A percentile compares a stretch with the other conserved stretches of the same genome.
Conservation (phyloP, 2,888 invertebrate genomes). For the Drosophila eohydei region DNA sequence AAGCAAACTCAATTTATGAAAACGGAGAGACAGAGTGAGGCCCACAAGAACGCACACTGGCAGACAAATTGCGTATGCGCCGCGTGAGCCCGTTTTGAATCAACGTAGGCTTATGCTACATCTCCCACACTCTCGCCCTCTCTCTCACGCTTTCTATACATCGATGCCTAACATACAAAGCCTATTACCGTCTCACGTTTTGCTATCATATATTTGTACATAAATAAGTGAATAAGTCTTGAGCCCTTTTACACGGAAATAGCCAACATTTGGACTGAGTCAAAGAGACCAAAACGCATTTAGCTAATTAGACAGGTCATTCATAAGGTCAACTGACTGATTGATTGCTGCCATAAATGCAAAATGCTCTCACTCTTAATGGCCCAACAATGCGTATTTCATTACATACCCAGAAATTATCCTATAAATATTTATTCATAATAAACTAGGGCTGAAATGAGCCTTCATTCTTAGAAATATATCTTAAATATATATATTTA, state of each 20-base stretch:
- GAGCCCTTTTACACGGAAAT: constrained; percentile 28
- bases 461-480: too few species aligned
- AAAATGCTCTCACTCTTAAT: background rate
- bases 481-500: too few species aligned
- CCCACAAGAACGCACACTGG: constrained; percentile 26
- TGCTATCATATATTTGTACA: constrained; percentile 38
- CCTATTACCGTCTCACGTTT: constrained; percentile 19
- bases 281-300: constrained; percentile 39
- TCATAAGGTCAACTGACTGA: constrained; percentile 22
- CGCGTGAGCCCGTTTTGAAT: constrained; percentile 55
- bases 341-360: constrained; percentile 32
- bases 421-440: background rate
- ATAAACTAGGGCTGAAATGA: background rate
- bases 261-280: constrained; percentile 7
- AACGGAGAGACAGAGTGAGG: constrained; percentile 33
- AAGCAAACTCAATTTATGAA: constrained; percentile 78
- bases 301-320: constrained; percentile 48
- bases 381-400: background rate
- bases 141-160: background rate
- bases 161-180: background rate
- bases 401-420: background rate
- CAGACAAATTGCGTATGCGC: constrained; percentile 71
- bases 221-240: constrained; percentile 54
- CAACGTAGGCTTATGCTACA: constrained; percentile 26
- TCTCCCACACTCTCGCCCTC: background rate